Conservation (phyloP, 1,140 invertebrate species). For the Goniozus legneri region DNA sequence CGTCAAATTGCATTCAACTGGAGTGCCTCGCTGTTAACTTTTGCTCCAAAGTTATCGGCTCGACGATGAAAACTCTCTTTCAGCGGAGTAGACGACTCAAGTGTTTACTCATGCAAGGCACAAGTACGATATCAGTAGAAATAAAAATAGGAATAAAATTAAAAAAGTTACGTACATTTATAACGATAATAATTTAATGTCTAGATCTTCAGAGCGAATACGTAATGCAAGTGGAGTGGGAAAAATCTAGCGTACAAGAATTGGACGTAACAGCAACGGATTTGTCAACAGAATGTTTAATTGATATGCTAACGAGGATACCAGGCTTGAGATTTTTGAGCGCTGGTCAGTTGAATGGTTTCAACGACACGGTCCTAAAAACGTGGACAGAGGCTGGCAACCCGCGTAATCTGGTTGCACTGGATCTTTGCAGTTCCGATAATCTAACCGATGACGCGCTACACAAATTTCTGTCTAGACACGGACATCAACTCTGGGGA, state of each 20-base stretch:
- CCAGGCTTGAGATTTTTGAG: slow-evolving; percentile 85
- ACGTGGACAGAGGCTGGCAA: slow-evolving; percentile 87
- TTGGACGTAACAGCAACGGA: slow-evolving; percentile 97
- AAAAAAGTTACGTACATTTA: no score
- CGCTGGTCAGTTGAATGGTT: slow-evolving; percentile 95
- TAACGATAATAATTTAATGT: no score
- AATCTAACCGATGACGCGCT: slow-evolving; percentile 91
- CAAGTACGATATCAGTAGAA: slow-evolving; percentile 68
- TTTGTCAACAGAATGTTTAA: slow-evolving; percentile 87
- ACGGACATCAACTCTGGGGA: slow-evolving; percentile 85
- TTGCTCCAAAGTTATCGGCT: slow-evolving; percentile 94
- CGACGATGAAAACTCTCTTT: slow-evolving; percentile 92
- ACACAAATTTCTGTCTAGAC: slow-evolving; percentile 83
- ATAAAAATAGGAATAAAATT: no score
- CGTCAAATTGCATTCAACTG: slow-evolving; percentile 90
- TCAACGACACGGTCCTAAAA: slow-evolving; percentile 91
- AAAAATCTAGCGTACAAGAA: slow-evolving; percentile 90
- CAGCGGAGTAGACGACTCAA: slow-evolving; percentile 89
- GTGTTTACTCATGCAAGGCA: slow-evolving; percentile 93
- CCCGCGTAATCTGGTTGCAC: slow-evolving; percentile 75
- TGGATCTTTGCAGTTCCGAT: slow-evolving; percentile 93
- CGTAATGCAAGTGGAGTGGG: slow-evolving; percentile 96
- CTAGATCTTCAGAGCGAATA: slow-evolving; percentile 85
- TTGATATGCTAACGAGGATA: slow-evolving; percentile 86
- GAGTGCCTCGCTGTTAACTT: slow-evolving; percentile 96